Evolutionary conservation across 2,888 invertebrate genomes (phyloP), one percentile per base, ranked within the genome.

Genomic region (Diarsia brunnea): DNA sequence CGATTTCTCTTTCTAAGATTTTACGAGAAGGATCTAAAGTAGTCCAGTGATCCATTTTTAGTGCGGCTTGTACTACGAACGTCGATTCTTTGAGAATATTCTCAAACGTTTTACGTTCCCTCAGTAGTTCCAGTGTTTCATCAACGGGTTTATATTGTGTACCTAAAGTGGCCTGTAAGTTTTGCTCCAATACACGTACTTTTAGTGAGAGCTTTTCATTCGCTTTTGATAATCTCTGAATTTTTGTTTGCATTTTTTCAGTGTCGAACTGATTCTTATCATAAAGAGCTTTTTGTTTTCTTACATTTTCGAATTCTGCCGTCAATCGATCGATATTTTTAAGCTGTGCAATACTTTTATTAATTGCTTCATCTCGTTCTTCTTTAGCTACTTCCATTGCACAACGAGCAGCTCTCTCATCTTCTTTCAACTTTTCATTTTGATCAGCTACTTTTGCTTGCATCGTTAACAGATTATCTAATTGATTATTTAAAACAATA

Each of bases 401-500:
- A 87, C 97, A 95, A 75, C 93, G 97, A 80, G 97, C n/a, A 70
- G 91, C 95, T 83, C 95, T 97, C 86, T 97, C 97, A 82, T 96
- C 96, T 67, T 97, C 96, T 91, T 97, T 97, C 64, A 97, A 97
- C 45, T 96, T 97, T 78, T 97, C 96, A 88, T 97, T 97, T 89
- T 97, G 97, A 1, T 97, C 96, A 69, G 97, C 97, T 51, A 98
- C 91, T 80, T 97, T 97, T 66, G 97, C 96, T 89, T 98, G 98
- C 0, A 97, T 97, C 47, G 95, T 92, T 69, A 98, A 94, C 91
- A 98, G 96, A 61, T 93, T 95, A 87, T 98, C 98, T 38, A 98
- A 94, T 94, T 98, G 98, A 90, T 98, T 98, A 91, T 98, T 98
- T 8, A 98, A 96, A 0, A 98, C 97, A 76, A 98, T 98, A 90